A percentile compares a stretch with the other conserved stretches of the same genome.
phyloP scores from a whole-genome alignment of 1,140 invertebrate species.

The Sycophaga agraensis region DNA sequence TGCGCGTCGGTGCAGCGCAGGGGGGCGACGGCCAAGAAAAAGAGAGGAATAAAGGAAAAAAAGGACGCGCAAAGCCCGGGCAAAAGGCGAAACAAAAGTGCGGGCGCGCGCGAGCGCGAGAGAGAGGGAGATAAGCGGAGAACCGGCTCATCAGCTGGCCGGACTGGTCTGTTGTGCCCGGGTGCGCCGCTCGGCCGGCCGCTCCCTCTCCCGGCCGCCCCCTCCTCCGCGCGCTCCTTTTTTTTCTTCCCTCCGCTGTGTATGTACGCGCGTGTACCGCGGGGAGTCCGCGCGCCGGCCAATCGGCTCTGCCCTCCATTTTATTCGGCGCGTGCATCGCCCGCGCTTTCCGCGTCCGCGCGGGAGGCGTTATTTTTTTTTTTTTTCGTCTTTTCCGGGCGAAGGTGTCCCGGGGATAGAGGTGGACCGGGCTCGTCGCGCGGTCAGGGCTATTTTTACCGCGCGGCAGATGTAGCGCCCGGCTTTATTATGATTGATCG shows the following conservation, averaged over 20 bases:
- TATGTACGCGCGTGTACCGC: not conserved
- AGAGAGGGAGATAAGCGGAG: conserved; percentile 34
- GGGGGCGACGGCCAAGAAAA: conserved; percentile 21
- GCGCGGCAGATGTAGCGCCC: not conserved
- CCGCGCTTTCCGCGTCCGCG: too few relatives aligned
- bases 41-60: conserved; percentile 30
- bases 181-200: conserved; percentile 33
- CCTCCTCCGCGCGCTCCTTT: not conserved
- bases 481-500: conserved; percentile 7
- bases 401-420: too few relatives aligned
- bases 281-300: conserved; percentile 12
- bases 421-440: too few relatives aligned
- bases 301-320: conserved; percentile 51
- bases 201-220: conserved; percentile 9
- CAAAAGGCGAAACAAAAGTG: conserved; percentile 33
- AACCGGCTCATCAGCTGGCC: conserved; percentile 57
- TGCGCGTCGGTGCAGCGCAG: too few relatives aligned
- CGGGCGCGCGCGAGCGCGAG: conserved; percentile 1
- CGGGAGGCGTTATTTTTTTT: too few relatives aligned
- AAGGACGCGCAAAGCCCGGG: conserved; percentile 28
- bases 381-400: too few relatives aligned
- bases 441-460: too few relatives aligned
- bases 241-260: not conserved
- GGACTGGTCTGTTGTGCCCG: conserved; percentile 49
- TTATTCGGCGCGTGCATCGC: conserved; percentile 41